Evolutionary conservation across 2,113 vertebrate genomes (phyloP).

Genomic region (Cyanoramphus novaezelandiae): DNA sequence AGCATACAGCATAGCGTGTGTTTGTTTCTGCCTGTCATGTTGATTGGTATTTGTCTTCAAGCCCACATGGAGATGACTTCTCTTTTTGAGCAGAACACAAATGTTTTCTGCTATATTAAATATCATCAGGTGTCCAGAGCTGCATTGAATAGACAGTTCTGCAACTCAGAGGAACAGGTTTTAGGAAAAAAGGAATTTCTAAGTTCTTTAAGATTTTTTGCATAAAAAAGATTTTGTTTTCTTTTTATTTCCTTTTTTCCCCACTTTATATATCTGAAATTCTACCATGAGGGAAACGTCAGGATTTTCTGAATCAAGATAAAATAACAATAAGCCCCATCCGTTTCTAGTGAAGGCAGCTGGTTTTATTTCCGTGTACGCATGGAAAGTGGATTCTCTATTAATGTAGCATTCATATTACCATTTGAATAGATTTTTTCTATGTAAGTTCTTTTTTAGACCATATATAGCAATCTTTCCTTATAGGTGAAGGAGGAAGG

Average conservation of each 20-base stretch:
- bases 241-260: neutral
- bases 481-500: rapidly evolving
- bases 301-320: neutral
- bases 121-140: neutral
- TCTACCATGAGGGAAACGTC: neutral
- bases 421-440: neutral
- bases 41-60: conserved; percentile 46
- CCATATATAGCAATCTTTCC: neutral
- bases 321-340: neutral
- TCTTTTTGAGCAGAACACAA: neutral
- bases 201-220: neutral
- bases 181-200: neutral
- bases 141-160: neutral
- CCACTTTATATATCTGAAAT: neutral
- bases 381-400: neutral
- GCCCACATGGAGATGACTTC: neutral
- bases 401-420: neutral
- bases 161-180: neutral
- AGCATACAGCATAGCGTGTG: neutral
- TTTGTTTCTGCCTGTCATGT: conserved; percentile 37
- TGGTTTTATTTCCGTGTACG: neutral
- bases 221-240: neutral
- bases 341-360: neutral
- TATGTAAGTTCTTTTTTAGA: neutral
- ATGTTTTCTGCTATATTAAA: neutral